Conservation (phyloP, 2,113 vertebrate genomes). For the Porphyrio hochstetteri region DNA sequence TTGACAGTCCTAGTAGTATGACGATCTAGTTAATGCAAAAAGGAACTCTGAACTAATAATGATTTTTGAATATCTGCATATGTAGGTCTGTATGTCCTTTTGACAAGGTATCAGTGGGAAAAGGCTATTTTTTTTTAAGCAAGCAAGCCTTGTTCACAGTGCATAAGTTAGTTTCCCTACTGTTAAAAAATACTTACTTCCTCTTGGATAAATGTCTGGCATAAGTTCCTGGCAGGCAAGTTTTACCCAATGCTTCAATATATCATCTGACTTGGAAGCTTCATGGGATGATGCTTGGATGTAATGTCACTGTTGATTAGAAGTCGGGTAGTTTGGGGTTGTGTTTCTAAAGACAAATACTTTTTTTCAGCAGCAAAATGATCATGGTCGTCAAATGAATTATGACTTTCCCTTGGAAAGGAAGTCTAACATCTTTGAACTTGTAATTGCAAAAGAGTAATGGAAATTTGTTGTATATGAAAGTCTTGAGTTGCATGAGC, state of each 20-base stretch:
- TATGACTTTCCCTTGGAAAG: background rate
- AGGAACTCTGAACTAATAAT: background rate
- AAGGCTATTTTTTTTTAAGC: background rate
- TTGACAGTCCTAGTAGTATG: background rate
- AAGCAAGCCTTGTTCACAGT: background rate
- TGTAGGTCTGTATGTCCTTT: background rate
- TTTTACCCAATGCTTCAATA: background rate
- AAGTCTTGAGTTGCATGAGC: background rate
- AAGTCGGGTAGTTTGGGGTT: background rate
- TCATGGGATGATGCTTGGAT: background rate
- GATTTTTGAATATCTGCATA: background rate
- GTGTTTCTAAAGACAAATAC: background rate
- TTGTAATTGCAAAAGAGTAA: background rate
- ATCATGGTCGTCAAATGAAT: background rate
- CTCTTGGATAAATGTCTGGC: background rate
- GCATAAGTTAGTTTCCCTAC: background rate
- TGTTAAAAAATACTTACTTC: background rate
- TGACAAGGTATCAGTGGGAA: background rate
- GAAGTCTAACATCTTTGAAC: background rate
- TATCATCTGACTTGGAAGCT: background rate
- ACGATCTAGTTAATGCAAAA: background rate
- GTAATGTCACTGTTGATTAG: background rate
- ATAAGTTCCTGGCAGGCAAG: background rate
- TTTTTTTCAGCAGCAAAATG: background rate
- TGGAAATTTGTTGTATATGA: background rate